These are phyloP conservation scores for Mohoua ochrocephala DNA, from an alignment of 2,113 vertebrate species.

Conservation along the genomic window DNA sequence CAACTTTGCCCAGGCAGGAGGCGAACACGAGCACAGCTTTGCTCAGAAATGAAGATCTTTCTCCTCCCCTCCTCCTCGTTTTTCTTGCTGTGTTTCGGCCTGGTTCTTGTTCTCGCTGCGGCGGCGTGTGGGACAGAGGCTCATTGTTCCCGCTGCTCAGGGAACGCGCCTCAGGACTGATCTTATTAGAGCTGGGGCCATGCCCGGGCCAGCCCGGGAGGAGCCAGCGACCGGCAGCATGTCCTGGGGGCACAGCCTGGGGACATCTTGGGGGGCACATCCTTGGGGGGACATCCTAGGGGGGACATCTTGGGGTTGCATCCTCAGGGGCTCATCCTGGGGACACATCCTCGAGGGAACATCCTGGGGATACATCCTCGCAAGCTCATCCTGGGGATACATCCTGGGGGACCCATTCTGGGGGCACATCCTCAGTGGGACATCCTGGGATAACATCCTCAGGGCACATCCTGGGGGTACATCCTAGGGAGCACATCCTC, in stretches of 20 bases:
- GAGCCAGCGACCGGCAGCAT: fast-evolving
- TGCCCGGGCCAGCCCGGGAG: neutral
- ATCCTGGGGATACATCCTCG: no score
- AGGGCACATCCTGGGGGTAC: fast-evolving
- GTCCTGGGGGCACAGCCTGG: neutral
- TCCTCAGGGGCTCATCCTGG: no score
- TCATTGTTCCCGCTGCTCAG: conserved; percentile 35
- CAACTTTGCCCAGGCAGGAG: neutral
- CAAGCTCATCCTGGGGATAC: no score
- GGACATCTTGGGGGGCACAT: no score
- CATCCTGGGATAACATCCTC: no score
- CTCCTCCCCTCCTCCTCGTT: neutral
- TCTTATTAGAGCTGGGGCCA: neutral
- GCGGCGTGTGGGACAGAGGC: conserved; percentile 19
- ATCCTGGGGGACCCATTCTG: no score
- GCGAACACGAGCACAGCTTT: neutral
- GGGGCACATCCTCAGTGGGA: no score
- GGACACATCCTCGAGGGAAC: neutral
- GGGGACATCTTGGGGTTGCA: neutral
- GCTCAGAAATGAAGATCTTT: neutral
- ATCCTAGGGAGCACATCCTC: neutral
- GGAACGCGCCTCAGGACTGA: neutral
- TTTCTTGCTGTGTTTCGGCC: neutral
- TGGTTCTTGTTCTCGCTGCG: neutral
- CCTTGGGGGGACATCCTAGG: no score